A percentile compares a stretch with the other conserved stretches of the same genome.
These are phyloP conservation scores for Seriola aureovittata DNA, from an alignment of 2,113 vertebrate genomes.

Conservation along the genomic window DNA sequence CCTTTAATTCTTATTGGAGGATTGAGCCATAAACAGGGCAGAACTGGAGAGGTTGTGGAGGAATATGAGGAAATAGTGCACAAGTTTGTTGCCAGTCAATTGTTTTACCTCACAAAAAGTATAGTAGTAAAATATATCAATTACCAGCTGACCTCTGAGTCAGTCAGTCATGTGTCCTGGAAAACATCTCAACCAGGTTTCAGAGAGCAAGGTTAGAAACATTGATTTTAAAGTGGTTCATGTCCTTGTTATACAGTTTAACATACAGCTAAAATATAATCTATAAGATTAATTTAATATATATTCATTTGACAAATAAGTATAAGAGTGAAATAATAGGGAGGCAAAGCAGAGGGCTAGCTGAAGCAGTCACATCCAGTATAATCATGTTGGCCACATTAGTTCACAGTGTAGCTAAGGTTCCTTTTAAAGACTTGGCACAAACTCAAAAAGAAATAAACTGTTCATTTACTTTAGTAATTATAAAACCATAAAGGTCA, in stretches of 20 bases:
- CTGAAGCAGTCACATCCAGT: conserved; percentile 54
- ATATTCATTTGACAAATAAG: background rate
- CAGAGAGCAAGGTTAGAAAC: background rate
- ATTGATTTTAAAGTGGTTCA: background rate
- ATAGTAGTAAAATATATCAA: background rate
- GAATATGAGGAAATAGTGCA: conserved; percentile 2
- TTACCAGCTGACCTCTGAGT: conserved; percentile 20
- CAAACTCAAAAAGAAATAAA: background rate
- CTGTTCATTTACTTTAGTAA: background rate
- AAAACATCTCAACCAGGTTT: conserved; percentile 1
- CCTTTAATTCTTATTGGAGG: background rate
- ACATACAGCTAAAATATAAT: background rate
- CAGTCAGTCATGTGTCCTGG: background rate
- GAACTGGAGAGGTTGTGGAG: conserved; percentile 17
- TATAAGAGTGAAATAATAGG: background rate
- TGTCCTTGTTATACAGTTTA: background rate
- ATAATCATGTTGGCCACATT: conserved; percentile 1
- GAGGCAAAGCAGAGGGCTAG: conserved; percentile 53
- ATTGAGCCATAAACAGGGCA: conserved; percentile 9
- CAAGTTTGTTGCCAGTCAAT: conserved; percentile 64
- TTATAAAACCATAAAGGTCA: conserved; percentile 8
- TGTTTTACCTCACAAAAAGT: conserved; percentile 4
- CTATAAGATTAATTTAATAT: background rate
- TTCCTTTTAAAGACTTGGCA: background rate
- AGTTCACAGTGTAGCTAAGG: conserved; percentile 4